Evolutionary conservation across 2,113 vertebrate species (phyloP), one percentile per base, ranked within the genome.

Genomic region (Prinia subflava): DNA sequence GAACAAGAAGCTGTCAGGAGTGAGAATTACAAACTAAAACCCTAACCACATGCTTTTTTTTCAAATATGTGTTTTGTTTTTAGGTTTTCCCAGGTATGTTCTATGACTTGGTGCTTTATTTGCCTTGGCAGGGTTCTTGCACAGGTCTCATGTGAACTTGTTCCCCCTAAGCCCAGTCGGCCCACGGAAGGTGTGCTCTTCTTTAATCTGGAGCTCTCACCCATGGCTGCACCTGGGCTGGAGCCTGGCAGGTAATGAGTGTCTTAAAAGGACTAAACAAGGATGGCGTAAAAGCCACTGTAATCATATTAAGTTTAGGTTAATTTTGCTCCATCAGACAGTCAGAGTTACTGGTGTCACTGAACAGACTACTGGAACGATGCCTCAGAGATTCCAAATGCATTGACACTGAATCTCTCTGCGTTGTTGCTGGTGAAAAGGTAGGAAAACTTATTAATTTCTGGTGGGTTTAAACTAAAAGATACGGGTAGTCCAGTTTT

Each of bases 371-470:
- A 9, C 94, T 99, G 97, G 99, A 99, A 96, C 98, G 99, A 92
- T 99, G 99, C 96, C 95, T 99, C 85, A 98, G 99, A 86, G 99
- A 99, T 95, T 99, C 99, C 19, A 99, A 98, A 57, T 99, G 99
- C 92, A 98, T 99, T 59, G 99, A 99, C 93, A 99, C 98, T 0
- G 99, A 99, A 96, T 99, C 99, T 75, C 98, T 99, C 75, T 99
- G 99, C 56, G 98, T 99, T 92, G 98, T 99, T 93, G 99, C 99
- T 80, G 99, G 99, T 94, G 99, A 99, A 97, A 99, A 99, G 99
- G 99, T 99, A 71, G 52, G 95, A 35, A 75, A 56, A 60, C 10
- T 28, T 78, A 10, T 41, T 22, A 3, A n/a, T 47, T 62, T n/a
- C 9, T 24, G 44, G 28, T 69, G 44, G 62, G 5, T 92, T 92